Base-by-base conservation (phyloP, 2,888 invertebrate genomes). In the Napeogenes sylphis region DNA sequence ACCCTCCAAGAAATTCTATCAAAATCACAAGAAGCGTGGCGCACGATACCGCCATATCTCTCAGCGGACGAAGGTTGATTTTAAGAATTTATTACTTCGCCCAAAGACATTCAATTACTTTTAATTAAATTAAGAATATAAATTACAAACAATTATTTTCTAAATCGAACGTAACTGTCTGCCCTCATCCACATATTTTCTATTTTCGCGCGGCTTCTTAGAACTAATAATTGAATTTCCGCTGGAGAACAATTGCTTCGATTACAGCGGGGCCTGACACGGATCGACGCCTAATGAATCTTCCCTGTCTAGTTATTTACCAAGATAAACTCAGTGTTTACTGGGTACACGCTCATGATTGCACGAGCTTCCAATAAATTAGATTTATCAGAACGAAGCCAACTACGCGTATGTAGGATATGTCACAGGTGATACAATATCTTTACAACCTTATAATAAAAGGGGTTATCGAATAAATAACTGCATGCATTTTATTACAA, bases 201-300 rank as follows among this genome's bases (percentile, higher is more conserved):
- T 66, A 63, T 69, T 83, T 85, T 82, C 75, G 76, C 69, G 78
- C 76, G 75, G 78, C 80, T 80, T 75, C 76, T 70, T 75, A 76
- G 74, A 79, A 75, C 70, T 81, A 84, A 86, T 87, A 90, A 90
- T 89, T 89, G 87, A 88, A 88, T 89, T 90, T 90, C 86, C 82
- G 73, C 68, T 64, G 71, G 79, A 85, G 89, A 90, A 90, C 90
- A 89, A 90, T 90, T 87, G 89, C 87, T 82, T 84, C 88, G 87
- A 90, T 87, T 90, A 90, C 84, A 82, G 83, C 81, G 80, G 77
- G 78, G 79, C 78, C 78, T 82, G 83, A 85, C 88, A 83, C 82
- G 83, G 85, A 87, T 85, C 87, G 87, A 88, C 84, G 87, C 85
- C 85, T 89, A 90, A 90, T 90, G 90, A 90, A 89, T 90, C 90